Evolutionary conservation across 2,888 invertebrate genomes (phyloP), one percentile per base, ranked within the genome.

Genomic region (Amblyjoppa fuscipennis): DNA sequence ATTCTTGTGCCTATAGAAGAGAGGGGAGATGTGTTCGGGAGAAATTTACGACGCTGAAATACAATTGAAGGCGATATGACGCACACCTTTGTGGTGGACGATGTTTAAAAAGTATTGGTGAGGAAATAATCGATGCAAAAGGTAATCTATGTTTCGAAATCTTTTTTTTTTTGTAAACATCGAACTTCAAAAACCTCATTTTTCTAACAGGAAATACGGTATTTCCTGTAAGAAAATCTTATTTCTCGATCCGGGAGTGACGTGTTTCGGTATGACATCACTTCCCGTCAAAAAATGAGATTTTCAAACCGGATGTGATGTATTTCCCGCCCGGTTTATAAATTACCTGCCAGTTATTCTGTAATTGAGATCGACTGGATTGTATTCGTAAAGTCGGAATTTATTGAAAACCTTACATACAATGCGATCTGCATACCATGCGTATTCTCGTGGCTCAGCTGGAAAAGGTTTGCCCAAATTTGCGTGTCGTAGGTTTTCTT

Each of bases 371-470:
- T 25, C 13, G 28, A 59, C 9, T 59, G 45, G 41, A 34, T 41
- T 83, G 61, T 73, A 61, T 77, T 77, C 73, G 74, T 81, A 77
- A 83, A 86, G 83, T 68, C 53, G 73, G 73, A 83, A 11, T 86
- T 86, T 86, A 86, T 86, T 83, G 69, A 69, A 85, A 85, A 80
- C 61, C 66, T 77, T 74, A 81, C 61, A 45, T 83, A 83, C 73
- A 86, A 77, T 70, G 80, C 11, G 68, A 68, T 74, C 66, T 34
- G 64, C 75, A 75, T 49, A 56, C 31, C 53, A 70, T 51, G 53
- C 59, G 59, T 53, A n/a, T 41, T 61, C 31, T 80, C 59, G 45
- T 78, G 38, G n/a, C 49, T 68, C 31, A 1, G 61, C 31, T 78
- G 78, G 74, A 79, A 79, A 78, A 73, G 56, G 66, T 66, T 73